Conservation (phyloP, 2,113 vertebrate species). For the Ornithorhynchus anatinus region DNA sequence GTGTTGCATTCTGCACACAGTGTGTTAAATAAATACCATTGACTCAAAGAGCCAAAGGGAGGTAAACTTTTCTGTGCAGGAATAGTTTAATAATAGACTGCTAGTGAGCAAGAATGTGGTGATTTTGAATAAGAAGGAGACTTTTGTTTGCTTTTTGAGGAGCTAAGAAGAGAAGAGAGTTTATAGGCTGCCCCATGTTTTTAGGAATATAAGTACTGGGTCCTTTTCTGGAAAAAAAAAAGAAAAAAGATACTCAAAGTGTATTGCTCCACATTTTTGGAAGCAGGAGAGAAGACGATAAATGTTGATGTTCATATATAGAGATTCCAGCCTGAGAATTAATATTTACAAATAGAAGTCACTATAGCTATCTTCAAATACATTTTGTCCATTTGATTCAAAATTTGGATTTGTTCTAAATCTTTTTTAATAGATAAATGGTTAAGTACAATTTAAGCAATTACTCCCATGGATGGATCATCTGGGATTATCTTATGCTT, state of each 20-base stretch:
- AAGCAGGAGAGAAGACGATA: neutral
- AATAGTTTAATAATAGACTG: no score
- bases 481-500: conserved; percentile 25
- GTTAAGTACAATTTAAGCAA: conserved; percentile 35
- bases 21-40: no score
- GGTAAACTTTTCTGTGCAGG: no score
- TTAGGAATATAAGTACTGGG: no score
- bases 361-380: conserved; percentile 17
- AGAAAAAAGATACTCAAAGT: neutral
- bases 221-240: conserved; percentile 4
- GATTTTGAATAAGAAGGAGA: no score
- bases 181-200: no score
- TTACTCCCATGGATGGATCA: conserved; percentile 12
- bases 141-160: no score
- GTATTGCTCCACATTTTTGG: no score
- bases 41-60: no score
- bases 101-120: no score
- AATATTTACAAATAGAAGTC: neutral
- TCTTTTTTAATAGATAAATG: conserved; percentile 17
- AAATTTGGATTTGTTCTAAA: conserved; percentile 38
- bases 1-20: no score
- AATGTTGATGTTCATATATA: neutral
- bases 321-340: neutral
- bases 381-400: neutral
- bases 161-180: no score